A percentile compares a stretch with the other conserved stretches of the same genome.
phyloP scores from a whole-genome alignment of 2,888 invertebrate species.

The Yponomeuta evonymella region DNA sequence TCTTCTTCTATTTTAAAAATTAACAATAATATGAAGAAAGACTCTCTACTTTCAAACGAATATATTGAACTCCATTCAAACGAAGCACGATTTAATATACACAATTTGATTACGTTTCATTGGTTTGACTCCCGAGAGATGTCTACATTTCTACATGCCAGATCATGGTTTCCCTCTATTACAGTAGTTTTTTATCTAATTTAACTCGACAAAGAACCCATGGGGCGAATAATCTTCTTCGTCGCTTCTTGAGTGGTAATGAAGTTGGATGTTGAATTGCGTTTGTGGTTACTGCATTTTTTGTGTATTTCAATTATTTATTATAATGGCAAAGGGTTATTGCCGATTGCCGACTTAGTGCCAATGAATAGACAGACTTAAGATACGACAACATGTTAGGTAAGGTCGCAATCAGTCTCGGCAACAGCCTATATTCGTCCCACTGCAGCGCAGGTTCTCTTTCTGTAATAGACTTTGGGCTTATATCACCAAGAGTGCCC shows the following conservation, averaged over 20 bases:
- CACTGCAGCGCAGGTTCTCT: too few species aligned
- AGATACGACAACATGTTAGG: neutral
- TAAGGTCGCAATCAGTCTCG: neutral
- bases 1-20: too few species aligned
- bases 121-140: neutral
- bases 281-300: slow-evolving; percentile 36
- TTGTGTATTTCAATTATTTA: slow-evolving; percentile 56
- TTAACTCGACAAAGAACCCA: slow-evolving; percentile 11
- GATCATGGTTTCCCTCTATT: slow-evolving; percentile 41
- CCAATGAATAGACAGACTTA: slow-evolving; percentile 31
- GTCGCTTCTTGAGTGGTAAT: slow-evolving; percentile 38
- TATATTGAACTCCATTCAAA: neutral
- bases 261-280: slow-evolving; percentile 43
- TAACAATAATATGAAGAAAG: too few species aligned
- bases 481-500: too few species aligned
- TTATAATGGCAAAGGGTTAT: slow-evolving; percentile 50
- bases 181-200: slow-evolving; percentile 33
- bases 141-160: slow-evolving; percentile 33
- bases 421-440: neutral
- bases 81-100: slow-evolving; percentile 28
- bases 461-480: too few species aligned
- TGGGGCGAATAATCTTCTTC: slow-evolving; percentile 20
- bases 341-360: slow-evolving; percentile 27
- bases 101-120: slow-evolving; percentile 25
- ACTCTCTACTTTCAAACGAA: too few species aligned